Evolutionary conservation across 2,797 vertebrate genomes (phyloP).

Genomic region (Acestrorhynchus altus): DNA sequence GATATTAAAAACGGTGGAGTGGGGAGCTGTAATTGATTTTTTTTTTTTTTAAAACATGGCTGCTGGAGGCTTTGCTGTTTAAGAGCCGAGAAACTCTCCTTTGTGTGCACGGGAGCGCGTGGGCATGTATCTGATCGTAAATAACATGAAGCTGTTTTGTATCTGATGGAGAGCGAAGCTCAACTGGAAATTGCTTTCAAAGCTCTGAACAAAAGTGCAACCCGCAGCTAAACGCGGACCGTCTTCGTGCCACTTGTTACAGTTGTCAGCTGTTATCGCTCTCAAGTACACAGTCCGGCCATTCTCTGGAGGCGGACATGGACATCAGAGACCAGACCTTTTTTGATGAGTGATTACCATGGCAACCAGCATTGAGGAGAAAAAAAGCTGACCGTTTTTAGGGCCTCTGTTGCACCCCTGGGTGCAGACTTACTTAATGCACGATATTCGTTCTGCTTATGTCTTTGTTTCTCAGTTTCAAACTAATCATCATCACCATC

Average conservation of each 20-base stretch:
- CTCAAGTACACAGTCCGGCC: not conserved
- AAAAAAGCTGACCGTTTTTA: not conserved
- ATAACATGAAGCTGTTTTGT: not conserved
- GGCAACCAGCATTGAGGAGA: not conserved
- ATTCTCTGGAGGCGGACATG: not conserved
- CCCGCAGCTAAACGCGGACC: not conserved
- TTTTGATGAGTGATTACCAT: not conserved
- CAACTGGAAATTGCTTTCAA: not conserved
- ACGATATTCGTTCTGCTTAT: not conserved
- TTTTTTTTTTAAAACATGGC: not conserved
- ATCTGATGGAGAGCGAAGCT: not conserved
- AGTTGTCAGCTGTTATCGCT: not conserved
- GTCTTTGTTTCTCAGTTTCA: not conserved
- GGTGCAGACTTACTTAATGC: not conserved
- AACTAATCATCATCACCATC: not conserved
- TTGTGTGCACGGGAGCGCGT: not conserved
- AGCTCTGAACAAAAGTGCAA: not conserved
- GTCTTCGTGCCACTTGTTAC: not conserved
- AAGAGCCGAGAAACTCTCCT: not conserved
- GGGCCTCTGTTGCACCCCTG: not conserved
- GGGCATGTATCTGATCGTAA: not conserved
- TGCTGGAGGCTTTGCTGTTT: conserved; percentile 14
- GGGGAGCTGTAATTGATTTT: conserved; percentile 15
- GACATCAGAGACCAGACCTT: not conserved
- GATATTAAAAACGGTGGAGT: conserved; percentile 23